These are phyloP conservation scores for Abrostola tripartita DNA, from an alignment of 2,888 invertebrate genomes.

Conservation along the genomic window DNA sequence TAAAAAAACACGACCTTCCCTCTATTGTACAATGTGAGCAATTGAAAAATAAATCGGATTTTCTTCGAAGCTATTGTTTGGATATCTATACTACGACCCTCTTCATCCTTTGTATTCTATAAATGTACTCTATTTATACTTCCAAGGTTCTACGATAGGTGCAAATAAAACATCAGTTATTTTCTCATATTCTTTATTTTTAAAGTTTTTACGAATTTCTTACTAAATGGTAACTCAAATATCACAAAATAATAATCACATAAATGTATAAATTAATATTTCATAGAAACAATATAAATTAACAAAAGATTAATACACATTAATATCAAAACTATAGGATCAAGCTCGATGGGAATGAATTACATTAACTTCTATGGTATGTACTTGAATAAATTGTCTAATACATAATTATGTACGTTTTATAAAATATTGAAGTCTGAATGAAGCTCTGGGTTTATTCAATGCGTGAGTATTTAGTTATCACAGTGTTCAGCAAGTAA, in stretches of 20 bases:
- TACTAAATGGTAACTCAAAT: conserved; percentile 62
- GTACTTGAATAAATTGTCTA: conserved; percentile 67
- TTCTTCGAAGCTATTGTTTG: conserved; percentile 41
- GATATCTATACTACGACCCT: conserved; percentile 44
- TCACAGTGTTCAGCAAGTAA: conserved; percentile 71
- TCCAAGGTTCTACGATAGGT: conserved; percentile 16
- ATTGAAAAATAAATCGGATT: conserved; percentile 58
- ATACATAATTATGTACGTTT: conserved; percentile 59
- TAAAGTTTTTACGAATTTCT: conserved; percentile 47
- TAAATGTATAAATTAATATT: conserved; percentile 55
- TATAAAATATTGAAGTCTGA: conserved; percentile 61
- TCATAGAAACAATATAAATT: conserved; percentile 49
- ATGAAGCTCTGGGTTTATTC: conserved; percentile 67
- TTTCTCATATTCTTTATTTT: conserved; percentile 58
- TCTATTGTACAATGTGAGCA: conserved; percentile 49
- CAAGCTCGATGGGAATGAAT: conserved; percentile 75
- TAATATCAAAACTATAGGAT: conserved; percentile 58
- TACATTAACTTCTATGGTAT: conserved; percentile 49
- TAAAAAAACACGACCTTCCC: conserved; percentile 61
- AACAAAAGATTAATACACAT: conserved; percentile 56
- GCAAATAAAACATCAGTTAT: conserved; percentile 42
- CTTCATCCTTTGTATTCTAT: conserved; percentile 35
- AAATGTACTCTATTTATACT: conserved; percentile 19
- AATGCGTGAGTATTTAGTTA: conserved; percentile 72
- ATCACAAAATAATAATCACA: conserved; percentile 70